Percentiles rank a stretch among this genome's conserved stretches.
phyloP scores from a whole-genome alignment of 2,113 vertebrate genomes.

The Hoplias malabaricus region DNA sequence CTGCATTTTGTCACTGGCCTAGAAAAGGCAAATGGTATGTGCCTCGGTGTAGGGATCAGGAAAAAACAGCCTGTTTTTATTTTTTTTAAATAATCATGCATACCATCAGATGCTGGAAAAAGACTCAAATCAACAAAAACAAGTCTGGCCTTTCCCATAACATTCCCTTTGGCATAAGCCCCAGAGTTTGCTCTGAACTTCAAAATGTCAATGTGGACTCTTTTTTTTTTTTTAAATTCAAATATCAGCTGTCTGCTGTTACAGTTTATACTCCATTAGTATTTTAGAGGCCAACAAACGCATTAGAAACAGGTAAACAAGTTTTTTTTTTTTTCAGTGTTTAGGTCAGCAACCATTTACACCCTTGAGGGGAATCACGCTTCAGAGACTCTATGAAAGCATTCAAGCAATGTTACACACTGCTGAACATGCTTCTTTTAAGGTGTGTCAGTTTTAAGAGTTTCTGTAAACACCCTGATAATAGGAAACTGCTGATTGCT shows the following conservation, averaged over 20 bases:
- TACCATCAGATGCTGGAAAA: not conserved
- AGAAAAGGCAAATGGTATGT: not conserved
- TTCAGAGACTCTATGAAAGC: constrained; percentile 10
- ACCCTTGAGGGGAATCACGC: not conserved
- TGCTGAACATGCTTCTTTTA: not conserved
- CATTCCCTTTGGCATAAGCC: not conserved
- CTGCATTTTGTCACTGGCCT: not conserved
- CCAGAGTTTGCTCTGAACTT: not conserved
- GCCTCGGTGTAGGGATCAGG: constrained; percentile 8
- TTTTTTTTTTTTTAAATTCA: not conserved
- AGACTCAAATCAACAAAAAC: not conserved
- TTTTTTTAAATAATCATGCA: not conserved
- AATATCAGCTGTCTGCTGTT: not conserved
- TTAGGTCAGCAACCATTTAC: too few species aligned
- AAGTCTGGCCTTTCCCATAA: not conserved
- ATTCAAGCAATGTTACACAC: not conserved
- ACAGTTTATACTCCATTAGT: not conserved
- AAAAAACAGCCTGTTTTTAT: not conserved
- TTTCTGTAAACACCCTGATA: constrained; percentile 5
- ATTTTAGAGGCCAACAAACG: not conserved
- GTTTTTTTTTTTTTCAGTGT: too few species aligned
- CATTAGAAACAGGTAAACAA: not conserved
- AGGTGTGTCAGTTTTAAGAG: constrained; percentile 15
- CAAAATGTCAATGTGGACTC: not conserved
- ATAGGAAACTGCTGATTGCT: not conserved